Conservation (phyloP, 2,797 vertebrate species). For the Mastacembelus armatus region DNA sequence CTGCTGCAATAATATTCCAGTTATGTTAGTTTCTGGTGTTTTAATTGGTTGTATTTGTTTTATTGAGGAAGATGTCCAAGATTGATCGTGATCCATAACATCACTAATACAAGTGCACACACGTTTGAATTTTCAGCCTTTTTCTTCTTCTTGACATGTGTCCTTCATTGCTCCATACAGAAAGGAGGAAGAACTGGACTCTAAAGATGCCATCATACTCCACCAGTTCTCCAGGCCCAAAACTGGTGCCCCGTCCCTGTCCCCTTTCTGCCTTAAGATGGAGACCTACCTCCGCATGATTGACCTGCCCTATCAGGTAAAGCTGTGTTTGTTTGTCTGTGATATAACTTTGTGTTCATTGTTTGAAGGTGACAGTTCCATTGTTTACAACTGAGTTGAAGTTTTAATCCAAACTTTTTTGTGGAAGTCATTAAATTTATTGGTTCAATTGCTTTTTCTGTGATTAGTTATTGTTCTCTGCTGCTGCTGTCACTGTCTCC, state of each 20-base stretch:
- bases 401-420: neutral
- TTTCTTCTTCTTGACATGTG: neutral
- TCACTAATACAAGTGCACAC: neutral
- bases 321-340: neutral
- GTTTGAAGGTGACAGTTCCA: too few relatives aligned
- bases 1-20: neutral
- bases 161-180: slow-evolving; percentile 71
- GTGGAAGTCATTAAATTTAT: neutral
- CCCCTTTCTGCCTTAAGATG: slow-evolving; percentile 98
- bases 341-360: too few relatives aligned
- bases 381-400: neutral
- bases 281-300: slow-evolving; percentile 99
- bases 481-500: neutral
- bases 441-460: slow-evolving; percentile 2
- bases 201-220: slow-evolving; percentile 97
- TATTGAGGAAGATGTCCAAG: neutral
- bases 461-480: neutral
- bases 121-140: neutral
- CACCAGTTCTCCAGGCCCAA: slow-evolving; percentile 97
- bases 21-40: neutral
- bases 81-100: neutral
- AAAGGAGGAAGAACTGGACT: slow-evolving; percentile 97
- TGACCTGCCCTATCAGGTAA: slow-evolving; percentile 97
- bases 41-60: too few relatives aligned
- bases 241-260: slow-evolving; percentile 92